Conservation (phyloP, 2,113 vertebrate species). For the Lepisosteus oculatus region DNA sequence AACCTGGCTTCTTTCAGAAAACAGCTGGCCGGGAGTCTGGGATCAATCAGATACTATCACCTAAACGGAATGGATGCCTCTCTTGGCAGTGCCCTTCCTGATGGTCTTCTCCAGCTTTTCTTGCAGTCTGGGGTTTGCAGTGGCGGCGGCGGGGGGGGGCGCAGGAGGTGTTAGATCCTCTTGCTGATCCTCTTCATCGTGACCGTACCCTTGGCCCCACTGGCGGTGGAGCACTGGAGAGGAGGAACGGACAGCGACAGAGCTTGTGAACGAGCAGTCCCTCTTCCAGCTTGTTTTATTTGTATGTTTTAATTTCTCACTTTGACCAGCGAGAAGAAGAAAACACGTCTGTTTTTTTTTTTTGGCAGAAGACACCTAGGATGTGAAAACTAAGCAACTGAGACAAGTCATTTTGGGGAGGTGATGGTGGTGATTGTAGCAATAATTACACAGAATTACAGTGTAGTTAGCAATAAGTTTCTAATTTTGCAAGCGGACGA, state of each 20-base stretch:
- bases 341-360: too few relatives aligned
- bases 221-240: constrained; percentile 56
- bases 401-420: too few relatives aligned
- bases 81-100: neutral
- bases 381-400: too few relatives aligned
- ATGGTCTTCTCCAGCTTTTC: neutral
- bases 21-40: too few relatives aligned
- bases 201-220: constrained; percentile 43
- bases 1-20: too few relatives aligned
- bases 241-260: constrained; percentile 30
- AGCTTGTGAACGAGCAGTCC: too few relatives aligned
- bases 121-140: neutral
- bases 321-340: neutral
- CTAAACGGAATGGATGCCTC: neutral
- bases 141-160: constrained; percentile 28
- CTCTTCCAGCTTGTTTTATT: neutral
- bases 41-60: too few relatives aligned
- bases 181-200: constrained; percentile 75
- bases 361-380: too few relatives aligned
- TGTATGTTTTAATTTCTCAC: neutral
- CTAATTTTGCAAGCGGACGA: too few relatives aligned
- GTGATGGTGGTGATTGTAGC: too few relatives aligned
- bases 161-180: constrained; percentile 41
- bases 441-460: too few relatives aligned
- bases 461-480: too few relatives aligned